A percentile compares a stretch with the other conserved stretches of the same genome.
Conservation (phyloP, 1,140 invertebrate species). For the Drosophila pseudoobscura region DNA sequence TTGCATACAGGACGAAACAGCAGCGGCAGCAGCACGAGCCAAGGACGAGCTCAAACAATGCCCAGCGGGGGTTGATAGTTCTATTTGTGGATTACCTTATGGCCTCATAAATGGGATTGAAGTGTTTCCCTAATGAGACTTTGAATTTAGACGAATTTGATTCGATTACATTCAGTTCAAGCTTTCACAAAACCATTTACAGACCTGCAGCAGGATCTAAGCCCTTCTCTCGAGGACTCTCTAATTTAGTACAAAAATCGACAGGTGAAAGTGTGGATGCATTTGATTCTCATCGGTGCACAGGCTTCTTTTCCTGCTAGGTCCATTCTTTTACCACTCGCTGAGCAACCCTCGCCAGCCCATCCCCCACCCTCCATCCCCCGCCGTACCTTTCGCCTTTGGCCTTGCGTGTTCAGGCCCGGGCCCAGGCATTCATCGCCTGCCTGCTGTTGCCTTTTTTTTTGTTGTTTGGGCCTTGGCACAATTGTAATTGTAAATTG, state of each 20-base stretch:
- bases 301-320: too few species aligned
- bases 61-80: conserved; percentile 29
- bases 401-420: conserved; percentile 32
- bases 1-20: conserved; percentile 48
- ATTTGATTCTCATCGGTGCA: too few species aligned
- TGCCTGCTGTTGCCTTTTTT: conserved; percentile 76
- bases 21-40: conserved; percentile 32
- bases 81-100: conserved; percentile 4
- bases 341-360: conserved; percentile 1
- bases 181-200: too few species aligned
- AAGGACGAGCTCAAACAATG: conserved; percentile 48
- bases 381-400: conserved; percentile 15
- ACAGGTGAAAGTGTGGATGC: too few species aligned
- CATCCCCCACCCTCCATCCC: conserved; percentile 16
- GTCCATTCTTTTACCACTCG: neutral
- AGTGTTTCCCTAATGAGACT: too few species aligned
- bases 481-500: conserved; percentile 71
- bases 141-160: too few species aligned
- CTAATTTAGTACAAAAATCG: too few species aligned
- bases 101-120: too few species aligned
- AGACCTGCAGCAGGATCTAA: too few species aligned
- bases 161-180: too few species aligned
- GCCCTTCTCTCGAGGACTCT: too few species aligned
- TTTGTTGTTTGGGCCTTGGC: conserved; percentile 50
- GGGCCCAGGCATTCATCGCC: conserved; percentile 53